A percentile compares a stretch with the other conserved stretches of the same genome.
phyloP scores from a whole-genome alignment of 2,888 invertebrate genomes.

The Drosophila kambysellisi region DNA sequence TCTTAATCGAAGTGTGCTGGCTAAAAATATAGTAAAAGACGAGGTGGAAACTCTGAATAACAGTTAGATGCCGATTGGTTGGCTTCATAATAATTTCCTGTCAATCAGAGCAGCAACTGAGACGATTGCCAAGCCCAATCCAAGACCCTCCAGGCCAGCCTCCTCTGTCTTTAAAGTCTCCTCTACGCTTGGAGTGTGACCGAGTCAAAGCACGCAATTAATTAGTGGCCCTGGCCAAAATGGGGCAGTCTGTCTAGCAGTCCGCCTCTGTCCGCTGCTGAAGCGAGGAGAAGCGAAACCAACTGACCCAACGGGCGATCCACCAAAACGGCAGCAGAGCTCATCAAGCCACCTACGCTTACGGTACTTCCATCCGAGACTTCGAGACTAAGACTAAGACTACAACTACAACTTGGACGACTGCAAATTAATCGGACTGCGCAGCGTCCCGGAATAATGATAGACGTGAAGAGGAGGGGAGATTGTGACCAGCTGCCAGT shows the following conservation, averaged over 20 bases:
- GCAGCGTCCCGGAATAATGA: slow-evolving; percentile 55
- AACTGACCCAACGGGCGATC: slow-evolving; percentile 49
- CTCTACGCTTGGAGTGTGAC: slow-evolving; percentile 48
- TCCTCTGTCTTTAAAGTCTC: slow-evolving; percentile 8
- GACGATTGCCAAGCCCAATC: slow-evolving; percentile 38
- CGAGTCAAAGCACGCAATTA: slow-evolving; percentile 68
- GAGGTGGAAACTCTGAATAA: slow-evolving; percentile 19
- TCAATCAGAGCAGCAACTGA: slow-evolving; percentile 65
- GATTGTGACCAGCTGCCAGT: slow-evolving; percentile 30
- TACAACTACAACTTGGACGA: slow-evolving; percentile 23
- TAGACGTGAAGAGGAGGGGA: slow-evolving; percentile 13
- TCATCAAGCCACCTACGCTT: slow-evolving; percentile 78
- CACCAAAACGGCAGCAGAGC: slow-evolving; percentile 59
- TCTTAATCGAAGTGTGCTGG: slow-evolving; percentile 50
- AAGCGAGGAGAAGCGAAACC: slow-evolving; percentile 52
- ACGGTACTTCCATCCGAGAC: slow-evolving; percentile 62
- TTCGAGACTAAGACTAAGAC: slow-evolving; percentile 17
- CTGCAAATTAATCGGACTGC: slow-evolving; percentile 72
- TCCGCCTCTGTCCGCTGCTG: slow-evolving; percentile 36
- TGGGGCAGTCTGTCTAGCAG: slow-evolving; percentile 25
- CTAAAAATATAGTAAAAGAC: slow-evolving; percentile 38
- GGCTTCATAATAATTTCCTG: slow-evolving; percentile 72
- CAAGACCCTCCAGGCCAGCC: slow-evolving; percentile 12
- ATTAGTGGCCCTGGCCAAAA: slow-evolving; percentile 60
- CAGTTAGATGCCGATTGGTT: slow-evolving; percentile 56